Percentiles rank a stretch among this genome's conserved stretches.
Conservation (phyloP, 2,888 invertebrate species). For the Dexiosoma caninum region DNA sequence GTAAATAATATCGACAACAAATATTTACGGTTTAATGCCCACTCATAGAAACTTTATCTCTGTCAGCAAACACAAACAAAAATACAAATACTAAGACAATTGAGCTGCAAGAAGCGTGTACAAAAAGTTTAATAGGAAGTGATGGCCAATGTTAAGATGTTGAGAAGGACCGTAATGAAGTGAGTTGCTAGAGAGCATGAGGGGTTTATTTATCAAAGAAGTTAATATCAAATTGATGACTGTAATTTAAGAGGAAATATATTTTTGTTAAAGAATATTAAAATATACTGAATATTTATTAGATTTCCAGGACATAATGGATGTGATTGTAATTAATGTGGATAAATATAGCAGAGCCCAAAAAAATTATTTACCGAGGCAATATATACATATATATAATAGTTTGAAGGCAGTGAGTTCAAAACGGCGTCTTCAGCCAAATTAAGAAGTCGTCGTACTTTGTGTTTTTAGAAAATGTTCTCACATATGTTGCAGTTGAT, state of each 20-base stretch:
- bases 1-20: slow-evolving; percentile 8
- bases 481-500: no score
- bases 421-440: no score
- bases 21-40: slow-evolving; percentile 38
- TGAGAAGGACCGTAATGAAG: neutral
- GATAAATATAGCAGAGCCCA: no score
- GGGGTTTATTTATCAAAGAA: neutral
- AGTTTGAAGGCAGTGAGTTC: no score
- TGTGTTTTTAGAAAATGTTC: no score
- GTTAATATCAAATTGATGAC: slow-evolving; percentile 6
- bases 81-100: no score
- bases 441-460: no score
- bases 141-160: neutral
- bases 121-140: neutral
- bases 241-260: neutral
- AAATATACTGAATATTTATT: slow-evolving; percentile 7
- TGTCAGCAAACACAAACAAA: neutral
- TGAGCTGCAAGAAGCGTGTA: neutral
- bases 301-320: no score
- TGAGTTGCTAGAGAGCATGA: neutral
- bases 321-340: no score
- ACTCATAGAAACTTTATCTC: slow-evolving; percentile 19
- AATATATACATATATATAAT: no score
- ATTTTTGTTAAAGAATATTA: neutral
- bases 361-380: no score